Percentiles rank a stretch among this genome's conserved stretches.
Conservation (phyloP, 2,888 invertebrate species). For the Stenchaetothrips biformis region DNA sequence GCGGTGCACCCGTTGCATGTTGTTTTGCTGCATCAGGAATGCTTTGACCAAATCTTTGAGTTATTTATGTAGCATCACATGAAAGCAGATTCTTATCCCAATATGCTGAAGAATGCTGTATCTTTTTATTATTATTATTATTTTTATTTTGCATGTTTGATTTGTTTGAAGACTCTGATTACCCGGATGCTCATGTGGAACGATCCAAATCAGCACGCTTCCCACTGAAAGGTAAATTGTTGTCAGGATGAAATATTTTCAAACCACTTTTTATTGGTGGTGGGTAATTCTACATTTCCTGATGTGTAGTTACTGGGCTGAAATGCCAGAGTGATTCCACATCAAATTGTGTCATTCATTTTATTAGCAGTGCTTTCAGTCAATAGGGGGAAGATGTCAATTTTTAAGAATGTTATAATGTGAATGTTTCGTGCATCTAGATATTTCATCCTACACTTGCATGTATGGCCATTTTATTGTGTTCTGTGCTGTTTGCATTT, state of each 20-base stretch:
- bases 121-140: conserved; percentile 11
- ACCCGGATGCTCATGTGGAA: conserved; percentile 44
- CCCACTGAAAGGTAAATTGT: conserved; percentile 44
- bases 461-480: background rate
- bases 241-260: background rate
- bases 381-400: background rate
- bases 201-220: conserved; percentile 46
- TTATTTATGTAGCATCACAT: too few species aligned
- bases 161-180: conserved; percentile 40
- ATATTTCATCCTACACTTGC: background rate
- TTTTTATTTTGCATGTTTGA: conserved; percentile 34
- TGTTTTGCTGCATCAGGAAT: too few species aligned
- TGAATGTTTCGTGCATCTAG: background rate
- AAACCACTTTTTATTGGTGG: background rate
- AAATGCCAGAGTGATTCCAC: too few species aligned
- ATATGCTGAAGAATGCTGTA: background rate
- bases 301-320: background rate
- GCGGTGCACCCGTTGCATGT: too few species aligned
- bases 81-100: too few species aligned
- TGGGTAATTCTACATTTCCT: background rate
- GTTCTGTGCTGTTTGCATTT: conserved; percentile 32
- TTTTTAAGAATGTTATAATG: background rate
- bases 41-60: too few species aligned
- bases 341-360: background rate
- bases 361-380: background rate